A percentile compares a stretch with the other conserved stretches of the same genome.
These are phyloP conservation scores for Moxostoma hubbsi DNA, from an alignment of 2,797 vertebrate genomes.

Conservation along the genomic window DNA sequence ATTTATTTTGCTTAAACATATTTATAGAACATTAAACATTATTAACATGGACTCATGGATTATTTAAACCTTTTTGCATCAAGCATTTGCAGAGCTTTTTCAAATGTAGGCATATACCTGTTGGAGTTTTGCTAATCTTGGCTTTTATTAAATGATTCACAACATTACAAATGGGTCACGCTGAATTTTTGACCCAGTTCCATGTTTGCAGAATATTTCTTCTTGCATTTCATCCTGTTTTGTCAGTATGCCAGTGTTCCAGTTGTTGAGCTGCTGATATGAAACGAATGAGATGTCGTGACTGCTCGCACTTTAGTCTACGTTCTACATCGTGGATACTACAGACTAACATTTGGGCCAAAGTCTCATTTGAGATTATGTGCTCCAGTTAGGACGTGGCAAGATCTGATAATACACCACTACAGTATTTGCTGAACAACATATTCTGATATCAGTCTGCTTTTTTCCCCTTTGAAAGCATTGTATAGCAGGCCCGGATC, in stretches of 20 bases:
- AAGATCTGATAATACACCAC: too few species aligned
- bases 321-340: not conserved
- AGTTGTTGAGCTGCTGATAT: slow-evolving; percentile 14
- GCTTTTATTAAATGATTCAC: slow-evolving; percentile 10
- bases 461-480: too few species aligned
- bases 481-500: too few species aligned
- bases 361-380: not conserved
- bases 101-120: not conserved
- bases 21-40: too few species aligned
- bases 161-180: not conserved
- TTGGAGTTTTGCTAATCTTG: not conserved
- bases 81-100: too few species aligned
- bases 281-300: not conserved
- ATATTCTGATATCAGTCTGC: not conserved
- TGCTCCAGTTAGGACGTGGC: too few species aligned
- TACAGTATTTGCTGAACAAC: not conserved
- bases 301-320: slow-evolving; percentile 1
- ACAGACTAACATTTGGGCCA: not conserved
- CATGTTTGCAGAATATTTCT: not conserved
- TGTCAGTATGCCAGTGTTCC: not conserved
- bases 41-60: not conserved
- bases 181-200: not conserved
- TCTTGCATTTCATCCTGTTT: not conserved
- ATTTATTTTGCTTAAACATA: too few species aligned
- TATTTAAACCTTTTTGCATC: not conserved